Evolutionary conservation across 2,888 invertebrate species (phyloP), one percentile per base, ranked within the genome.

Genomic region (Nezara viridula): DNA sequence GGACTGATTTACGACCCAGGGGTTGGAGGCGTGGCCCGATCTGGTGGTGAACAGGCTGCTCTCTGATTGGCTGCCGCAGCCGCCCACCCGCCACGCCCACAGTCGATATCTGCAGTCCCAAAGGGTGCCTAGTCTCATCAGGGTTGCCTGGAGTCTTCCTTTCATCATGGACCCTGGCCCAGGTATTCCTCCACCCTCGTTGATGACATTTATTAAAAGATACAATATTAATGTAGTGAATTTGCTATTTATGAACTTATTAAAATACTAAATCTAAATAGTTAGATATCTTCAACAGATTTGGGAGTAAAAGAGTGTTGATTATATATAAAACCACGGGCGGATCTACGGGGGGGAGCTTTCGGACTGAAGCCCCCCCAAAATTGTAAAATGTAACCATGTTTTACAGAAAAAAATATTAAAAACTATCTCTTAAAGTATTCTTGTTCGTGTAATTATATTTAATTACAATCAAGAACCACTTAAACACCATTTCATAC

Each of bases 81-180:
- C 81, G 81, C 81, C 81, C 81, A 81, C n/a, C n/a, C 0, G 81
- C 40, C 81, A 44, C 81, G 81, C 81, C 81, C 81, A 44, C 81
- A 37, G 81, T 81, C 81, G 44, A 81, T 81, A 81, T 81, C 24
- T 81, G 10, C 44, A 44, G 24, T 14, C n/a, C 12, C 44, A 12
- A 47, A 47, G 81, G 81, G 44, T 44, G 44, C 1, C 44, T 47
- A 44, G 81, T 81, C 81, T 44, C 44, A 81, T 12, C 81, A n/a
- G 77, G n/a, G 40, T n/a, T 44, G 24, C n/a, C 81, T 44, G n/a
- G 47, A n/a, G 81, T 44, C 44, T 6, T 32, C 19, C 24, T 40
- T 21, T 40, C 40, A 40, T 77, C 44, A 44, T 81, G 44, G 81
- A n/a, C 47, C 44, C 12, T 44, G 3, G 3, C 10, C n/a, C 81